These are phyloP conservation scores for Esperia sulphurella DNA, from an alignment of 2,888 invertebrate genomes.

Conservation along the genomic window DNA sequence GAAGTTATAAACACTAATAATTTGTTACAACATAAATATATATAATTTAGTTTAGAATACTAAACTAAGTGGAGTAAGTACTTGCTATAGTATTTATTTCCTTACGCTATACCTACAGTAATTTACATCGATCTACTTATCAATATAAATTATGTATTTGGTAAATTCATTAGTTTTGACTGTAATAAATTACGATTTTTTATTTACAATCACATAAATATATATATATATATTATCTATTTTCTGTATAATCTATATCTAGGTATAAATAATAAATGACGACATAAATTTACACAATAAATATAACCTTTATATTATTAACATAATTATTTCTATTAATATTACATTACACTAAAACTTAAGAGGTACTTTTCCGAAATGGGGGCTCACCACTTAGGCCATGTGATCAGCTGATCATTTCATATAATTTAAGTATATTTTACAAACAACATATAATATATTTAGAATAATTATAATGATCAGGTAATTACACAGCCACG, in stretches of 20 bases:
- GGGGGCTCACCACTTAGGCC: constrained; percentile 72
- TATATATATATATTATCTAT: not conserved
- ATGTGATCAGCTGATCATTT: constrained; percentile 44
- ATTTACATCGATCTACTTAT: constrained; percentile 1
- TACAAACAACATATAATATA: constrained; percentile 3
- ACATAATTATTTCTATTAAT: constrained; percentile 9
- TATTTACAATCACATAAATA: not conserved
- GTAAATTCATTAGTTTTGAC: not conserved
- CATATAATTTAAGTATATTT: constrained; percentile 7
- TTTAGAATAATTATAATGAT: constrained; percentile 28
- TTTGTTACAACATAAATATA: constrained; percentile 5
- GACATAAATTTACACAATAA: not conserved
- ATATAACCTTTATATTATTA: not conserved
- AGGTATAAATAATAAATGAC: no score
- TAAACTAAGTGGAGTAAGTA: not conserved
- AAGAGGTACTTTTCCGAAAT: constrained; percentile 58
- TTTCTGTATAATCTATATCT: no score
- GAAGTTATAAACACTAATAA: not conserved
- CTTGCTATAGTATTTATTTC: not conserved
- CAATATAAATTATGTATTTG: not conserved
- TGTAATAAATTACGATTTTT: not conserved
- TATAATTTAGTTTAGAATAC: not conserved
- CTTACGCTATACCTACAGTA: not conserved
- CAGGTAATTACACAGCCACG: constrained; percentile 46
- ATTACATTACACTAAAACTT: not conserved